A percentile compares a stretch with the other conserved stretches of the same genome.
Conservation (phyloP, 2,797 vertebrate genomes). For the Sitta carolinensis region DNA sequence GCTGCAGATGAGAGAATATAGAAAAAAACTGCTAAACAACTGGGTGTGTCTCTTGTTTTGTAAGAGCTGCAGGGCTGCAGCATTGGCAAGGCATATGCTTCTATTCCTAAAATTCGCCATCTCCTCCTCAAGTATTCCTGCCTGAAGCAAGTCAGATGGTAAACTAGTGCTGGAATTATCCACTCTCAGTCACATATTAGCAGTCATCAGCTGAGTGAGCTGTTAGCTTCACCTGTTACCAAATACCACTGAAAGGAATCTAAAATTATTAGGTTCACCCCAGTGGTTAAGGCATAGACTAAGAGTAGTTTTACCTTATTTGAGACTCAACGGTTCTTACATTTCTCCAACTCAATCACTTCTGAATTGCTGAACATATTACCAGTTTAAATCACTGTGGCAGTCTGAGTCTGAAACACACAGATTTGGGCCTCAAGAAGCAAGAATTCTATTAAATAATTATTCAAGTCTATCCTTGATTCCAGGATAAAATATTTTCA, state of each 20-base stretch:
- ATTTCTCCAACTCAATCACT: background rate
- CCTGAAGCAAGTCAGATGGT: background rate
- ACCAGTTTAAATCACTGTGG: background rate
- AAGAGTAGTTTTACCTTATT: background rate
- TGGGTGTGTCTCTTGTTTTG: background rate
- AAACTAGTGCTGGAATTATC: background rate
- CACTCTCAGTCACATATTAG: background rate
- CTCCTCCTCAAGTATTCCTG: background rate
- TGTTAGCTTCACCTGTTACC: background rate
- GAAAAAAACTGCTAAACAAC: background rate
- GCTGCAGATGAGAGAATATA: background rate
- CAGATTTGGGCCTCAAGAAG: background rate
- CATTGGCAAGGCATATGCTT: background rate
- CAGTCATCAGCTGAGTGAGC: background rate
- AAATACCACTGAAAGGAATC: background rate
- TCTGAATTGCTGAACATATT: background rate
- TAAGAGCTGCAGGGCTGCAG: background rate
- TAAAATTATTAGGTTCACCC: background rate
- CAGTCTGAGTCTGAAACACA: background rate
- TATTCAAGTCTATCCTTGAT: background rate
- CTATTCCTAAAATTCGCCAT: background rate
- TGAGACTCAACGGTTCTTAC: background rate
- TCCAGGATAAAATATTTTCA: background rate
- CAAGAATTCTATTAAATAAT: background rate
- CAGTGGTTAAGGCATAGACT: background rate